Evolutionary conservation across 1,140 invertebrate species (phyloP), one percentile per base, ranked within the genome.

Genomic region (Calephelis nemesis): DNA sequence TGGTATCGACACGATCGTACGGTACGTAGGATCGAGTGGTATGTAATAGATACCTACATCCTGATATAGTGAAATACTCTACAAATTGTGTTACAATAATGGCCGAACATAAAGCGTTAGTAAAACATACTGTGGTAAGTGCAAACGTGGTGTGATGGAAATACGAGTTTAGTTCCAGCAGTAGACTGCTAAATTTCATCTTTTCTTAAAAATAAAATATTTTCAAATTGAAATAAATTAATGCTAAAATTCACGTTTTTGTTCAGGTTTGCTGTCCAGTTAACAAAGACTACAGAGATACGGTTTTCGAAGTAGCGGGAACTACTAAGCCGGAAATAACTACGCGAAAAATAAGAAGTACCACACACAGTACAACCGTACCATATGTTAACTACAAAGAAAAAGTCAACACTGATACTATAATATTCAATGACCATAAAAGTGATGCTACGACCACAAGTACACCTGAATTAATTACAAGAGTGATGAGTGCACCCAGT

Each of bases 201-300:
- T 30, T 30, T 30, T 30, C 15, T 30, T 4, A 30, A 30, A 45
- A 45, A 45, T 45, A 45, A 45, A 9, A 7, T 45, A 45, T 8
- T 45, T 45, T 4, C 42, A 45, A 7, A 7, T 45, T 45, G 42
- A 7, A 9, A 45, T 45, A 45, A 45, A 6, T 63, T 30, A 54
- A 54, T 9, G 19, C 15, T 8, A 54, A 15, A 13, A 13, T 13
- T 54, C 19, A 15, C 30, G 11, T 58, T 9, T 12, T 40, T 40
- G 3, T 74, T 58, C 47, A 79, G 77, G 75, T 75, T 0, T 77
- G 75, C 50, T 79, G 77, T 67, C 73, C 77, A 15, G 9, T 12
- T 1, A 60, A 60, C 11, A 60, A 60, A 7, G 30, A 60, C 39
- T 40, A 3, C 7, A 60, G 6, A 7, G 30, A 40, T n/a, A 1